Base-by-base conservation (phyloP, 1,140 invertebrate species). In the Batillaria attramentaria region DNA sequence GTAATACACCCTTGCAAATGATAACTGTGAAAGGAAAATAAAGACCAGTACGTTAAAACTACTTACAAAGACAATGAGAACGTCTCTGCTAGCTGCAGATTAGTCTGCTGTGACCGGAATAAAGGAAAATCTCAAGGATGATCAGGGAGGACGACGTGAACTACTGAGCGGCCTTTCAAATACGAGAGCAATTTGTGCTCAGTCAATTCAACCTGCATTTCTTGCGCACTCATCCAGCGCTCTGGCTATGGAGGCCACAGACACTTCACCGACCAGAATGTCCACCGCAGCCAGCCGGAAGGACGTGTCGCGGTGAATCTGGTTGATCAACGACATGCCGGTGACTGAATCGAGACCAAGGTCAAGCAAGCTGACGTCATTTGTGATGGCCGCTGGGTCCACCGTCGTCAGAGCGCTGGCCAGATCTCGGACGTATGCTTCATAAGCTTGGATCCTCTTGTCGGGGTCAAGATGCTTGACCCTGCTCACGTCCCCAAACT, bases 321-420 rank as follows among this genome's bases (percentile, higher is more conserved):
- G 78, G 37, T 73, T 82, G 35, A 80, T 78, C 74, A 82, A 72
- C 20, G 81, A 80, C 78, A 82, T 82, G 62, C 74, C 81, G 35
- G 80, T 57, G 65, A 82, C 80, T 16, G 81, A 82, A 62, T 82
- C 81, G 74, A 82, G 70, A 18, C 81, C 81, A 28, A 77, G 37
- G 57, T 79, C 78, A 2, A 82, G 42, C 35, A 82, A 66, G 41
- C 43, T 72, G 20, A 73, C 3, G 10, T 69, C 57, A 2, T 73
- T 8, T 13, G 72, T 72, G 28, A 80, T 60, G 8, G 66, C 31
- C 2, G n/a, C 28, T 18, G 50, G 72, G 28, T 80, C 79, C 18
- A 66, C 54, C 41, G 74, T 77, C 13, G 77, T 73, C 8, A 77
- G 68, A 24, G 72, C 37, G 24, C 50, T 50, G 10, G 74, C 68